Percentiles rank a stretch among this genome's conserved stretches.
These are phyloP conservation scores for Acropternis orthonyx DNA, from an alignment of 2,797 vertebrate genomes.

Conservation along the genomic window DNA sequence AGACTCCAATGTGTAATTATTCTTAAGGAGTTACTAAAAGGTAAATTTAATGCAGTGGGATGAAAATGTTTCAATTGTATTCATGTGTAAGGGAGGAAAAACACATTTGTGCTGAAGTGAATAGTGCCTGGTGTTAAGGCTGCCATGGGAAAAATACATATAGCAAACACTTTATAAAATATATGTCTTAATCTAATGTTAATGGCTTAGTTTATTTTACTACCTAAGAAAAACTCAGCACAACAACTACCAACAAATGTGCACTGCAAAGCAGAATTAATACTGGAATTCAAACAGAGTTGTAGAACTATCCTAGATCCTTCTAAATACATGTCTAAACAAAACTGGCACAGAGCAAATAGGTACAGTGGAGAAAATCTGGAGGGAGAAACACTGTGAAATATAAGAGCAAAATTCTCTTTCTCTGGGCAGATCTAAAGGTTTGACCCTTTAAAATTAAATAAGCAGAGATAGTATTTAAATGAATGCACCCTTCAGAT, in stretches of 20 bases:
- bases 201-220: conserved; percentile 10
- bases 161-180: background rate
- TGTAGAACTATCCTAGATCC: background rate
- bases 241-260: background rate
- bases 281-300: background rate
- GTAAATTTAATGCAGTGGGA: background rate
- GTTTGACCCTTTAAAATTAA: background rate
- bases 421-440: background rate
- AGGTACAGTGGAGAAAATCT: background rate
- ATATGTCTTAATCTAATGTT: background rate
- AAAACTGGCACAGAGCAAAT: background rate
- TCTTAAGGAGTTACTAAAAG: conserved; percentile 14
- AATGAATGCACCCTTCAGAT: background rate
- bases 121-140: background rate
- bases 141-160: background rate
- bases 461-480: background rate
- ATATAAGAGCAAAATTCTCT: background rate
- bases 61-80: background rate
- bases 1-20: background rate
- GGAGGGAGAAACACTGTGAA: background rate
- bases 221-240: background rate
- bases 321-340: background rate
- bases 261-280: background rate
- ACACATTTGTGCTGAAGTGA: background rate
- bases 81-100: background rate